Percentiles rank a stretch among this genome's conserved stretches.
phyloP scores from a whole-genome alignment of 2,888 invertebrate species.

The Catocala nupta region DNA sequence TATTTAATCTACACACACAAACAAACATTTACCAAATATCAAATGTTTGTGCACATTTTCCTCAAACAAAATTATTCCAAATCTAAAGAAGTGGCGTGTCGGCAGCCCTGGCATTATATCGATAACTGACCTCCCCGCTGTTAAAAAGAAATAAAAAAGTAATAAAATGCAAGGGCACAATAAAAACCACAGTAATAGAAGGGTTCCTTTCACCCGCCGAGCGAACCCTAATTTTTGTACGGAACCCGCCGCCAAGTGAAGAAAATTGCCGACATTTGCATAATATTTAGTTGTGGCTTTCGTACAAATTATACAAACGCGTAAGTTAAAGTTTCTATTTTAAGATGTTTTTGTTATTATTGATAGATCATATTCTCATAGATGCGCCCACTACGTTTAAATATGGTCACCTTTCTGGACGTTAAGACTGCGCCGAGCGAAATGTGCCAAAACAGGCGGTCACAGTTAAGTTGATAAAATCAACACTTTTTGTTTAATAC shows the following conservation, averaged over 20 bases:
- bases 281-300: slow-evolving; percentile 32
- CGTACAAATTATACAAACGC: slow-evolving; percentile 11
- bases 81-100: not conserved
- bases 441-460: too few relatives aligned
- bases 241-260: slow-evolving; percentile 49
- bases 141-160: slow-evolving; percentile 86
- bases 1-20: too few relatives aligned
- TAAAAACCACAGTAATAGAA: slow-evolving; percentile 71
- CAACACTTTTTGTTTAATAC: too few relatives aligned
- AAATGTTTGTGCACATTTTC: not conserved
- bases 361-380: too few relatives aligned
- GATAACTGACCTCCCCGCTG: slow-evolving; percentile 72
- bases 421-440: too few relatives aligned
- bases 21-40: too few relatives aligned
- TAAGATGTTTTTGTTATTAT: not conserved
- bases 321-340: slow-evolving; percentile 8
- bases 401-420: too few relatives aligned
- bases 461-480: too few relatives aligned
- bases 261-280: slow-evolving; percentile 44
- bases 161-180: slow-evolving; percentile 81
- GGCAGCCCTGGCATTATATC: slow-evolving; percentile 65
- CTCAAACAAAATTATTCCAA: slow-evolving; percentile 11
- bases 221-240: slow-evolving; percentile 61
- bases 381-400: too few relatives aligned
- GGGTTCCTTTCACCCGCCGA: slow-evolving; percentile 58